Evolutionary conservation across 2,113 vertebrate genomes (phyloP).

Genomic region (Mus musculus): DNA sequence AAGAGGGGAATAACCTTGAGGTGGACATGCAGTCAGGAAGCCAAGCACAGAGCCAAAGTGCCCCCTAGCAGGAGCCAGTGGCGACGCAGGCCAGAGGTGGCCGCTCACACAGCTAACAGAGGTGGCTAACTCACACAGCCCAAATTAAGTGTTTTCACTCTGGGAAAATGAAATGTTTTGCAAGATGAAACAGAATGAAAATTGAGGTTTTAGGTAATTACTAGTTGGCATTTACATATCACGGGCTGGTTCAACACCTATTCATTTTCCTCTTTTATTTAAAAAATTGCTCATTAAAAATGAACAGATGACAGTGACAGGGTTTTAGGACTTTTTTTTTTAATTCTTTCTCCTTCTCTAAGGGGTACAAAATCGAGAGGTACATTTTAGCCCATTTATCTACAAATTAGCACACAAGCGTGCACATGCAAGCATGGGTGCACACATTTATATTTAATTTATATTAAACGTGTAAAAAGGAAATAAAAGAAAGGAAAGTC

Average conservation of each 20-base stretch:
- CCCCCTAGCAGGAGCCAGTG: constrained; percentile 84
- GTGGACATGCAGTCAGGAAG: neutral
- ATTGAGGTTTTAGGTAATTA: constrained; percentile 93
- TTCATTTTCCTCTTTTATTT: constrained; percentile 93
- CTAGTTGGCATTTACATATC: constrained; percentile 93
- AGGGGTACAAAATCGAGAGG: constrained; percentile 86
- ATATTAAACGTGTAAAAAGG: constrained; percentile 53
- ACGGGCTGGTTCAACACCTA: constrained; percentile 92
- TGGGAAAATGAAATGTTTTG: constrained; percentile 91
- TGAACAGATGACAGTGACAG: constrained; percentile 90
- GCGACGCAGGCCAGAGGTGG: constrained; percentile 58
- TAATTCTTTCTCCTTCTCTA: constrained; percentile 83
- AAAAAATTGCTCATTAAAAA: constrained; percentile 92
- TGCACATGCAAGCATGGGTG: constrained; percentile 68
- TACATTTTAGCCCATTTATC: constrained; percentile 85
- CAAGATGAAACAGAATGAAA: constrained; percentile 92
- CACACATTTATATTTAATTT: constrained; percentile 81
- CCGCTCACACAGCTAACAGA: neutral
- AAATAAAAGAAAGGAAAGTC: constrained; percentile 6
- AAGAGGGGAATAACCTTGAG: constrained; percentile 79
- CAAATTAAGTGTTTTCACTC: constrained; percentile 90
- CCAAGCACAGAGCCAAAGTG: constrained; percentile 75
- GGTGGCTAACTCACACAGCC: constrained; percentile 72
- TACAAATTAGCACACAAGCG: constrained; percentile 76
- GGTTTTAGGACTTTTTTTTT: constrained; percentile 47